phyloP scores from a whole-genome alignment of 2,888 invertebrate species.

The Empis livida region DNA sequence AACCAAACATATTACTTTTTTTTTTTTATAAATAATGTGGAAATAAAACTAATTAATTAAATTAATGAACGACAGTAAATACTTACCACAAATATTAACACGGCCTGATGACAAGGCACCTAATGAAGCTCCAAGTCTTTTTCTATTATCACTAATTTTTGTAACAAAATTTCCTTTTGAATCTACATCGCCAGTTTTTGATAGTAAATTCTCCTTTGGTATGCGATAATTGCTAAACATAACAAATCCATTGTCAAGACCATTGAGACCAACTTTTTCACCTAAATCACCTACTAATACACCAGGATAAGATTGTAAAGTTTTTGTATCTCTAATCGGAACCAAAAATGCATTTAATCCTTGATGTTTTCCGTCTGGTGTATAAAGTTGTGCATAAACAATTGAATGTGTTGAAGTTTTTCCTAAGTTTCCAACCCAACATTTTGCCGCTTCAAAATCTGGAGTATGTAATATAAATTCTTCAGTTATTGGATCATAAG shows the following conservation, averaged over 20 bases:
- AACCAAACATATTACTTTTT: too few species aligned
- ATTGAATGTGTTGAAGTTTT: slow-evolving; percentile 75
- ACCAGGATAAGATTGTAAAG: slow-evolving; percentile 59
- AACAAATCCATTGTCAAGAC: slow-evolving; percentile 79
- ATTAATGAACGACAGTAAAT: too few species aligned
- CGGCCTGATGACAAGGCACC: slow-evolving; percentile 74
- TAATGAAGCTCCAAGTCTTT: slow-evolving; percentile 71
- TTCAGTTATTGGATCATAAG: slow-evolving; percentile 56
- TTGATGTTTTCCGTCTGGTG: slow-evolving; percentile 61
- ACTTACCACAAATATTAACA: slow-evolving; percentile 53
- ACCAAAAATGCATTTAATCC: slow-evolving; percentile 85
- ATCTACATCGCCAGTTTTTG: slow-evolving; percentile 76
- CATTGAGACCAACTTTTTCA: slow-evolving; percentile 81
- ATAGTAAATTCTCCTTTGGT: slow-evolving; percentile 65
- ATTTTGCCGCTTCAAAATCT: slow-evolving; percentile 63
- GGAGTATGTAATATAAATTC: slow-evolving; percentile 63
- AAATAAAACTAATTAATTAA: too few species aligned
- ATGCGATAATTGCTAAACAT: slow-evolving; percentile 64
- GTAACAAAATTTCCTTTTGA: slow-evolving; percentile 70
- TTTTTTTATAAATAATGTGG: too few species aligned
- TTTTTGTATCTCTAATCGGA: slow-evolving; percentile 63
- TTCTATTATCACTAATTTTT: slow-evolving; percentile 66
- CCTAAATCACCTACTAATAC: slow-evolving; percentile 86
- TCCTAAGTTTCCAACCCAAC: slow-evolving; percentile 58
- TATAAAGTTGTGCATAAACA: slow-evolving; percentile 78